Percentiles rank a stretch among this genome's conserved stretches.
These are phyloP conservation scores for Vanacampus margaritifer DNA, from an alignment of 2,113 vertebrate species.

Conservation along the genomic window DNA sequence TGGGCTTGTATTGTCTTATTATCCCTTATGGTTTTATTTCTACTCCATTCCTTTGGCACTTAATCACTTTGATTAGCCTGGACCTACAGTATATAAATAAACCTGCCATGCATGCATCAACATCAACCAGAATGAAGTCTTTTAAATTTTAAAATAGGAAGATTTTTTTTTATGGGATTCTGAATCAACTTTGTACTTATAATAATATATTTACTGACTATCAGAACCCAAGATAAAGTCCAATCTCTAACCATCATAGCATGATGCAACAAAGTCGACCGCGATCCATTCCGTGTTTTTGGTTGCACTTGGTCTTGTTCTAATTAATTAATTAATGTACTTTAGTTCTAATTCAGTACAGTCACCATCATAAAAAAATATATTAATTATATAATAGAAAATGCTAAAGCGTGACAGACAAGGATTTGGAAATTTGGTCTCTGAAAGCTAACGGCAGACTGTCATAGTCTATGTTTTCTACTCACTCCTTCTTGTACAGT, in stretches of 20 bases:
- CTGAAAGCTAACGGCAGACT: no score
- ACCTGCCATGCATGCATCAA: constrained; percentile 4
- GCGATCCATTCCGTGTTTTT: neutral
- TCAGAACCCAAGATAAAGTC: neutral
- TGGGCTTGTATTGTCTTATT: neutral
- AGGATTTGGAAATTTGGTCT: no score
- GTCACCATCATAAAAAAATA: neutral
- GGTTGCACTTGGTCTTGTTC: neutral
- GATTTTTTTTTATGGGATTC: constrained; percentile 17
- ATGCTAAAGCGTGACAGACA: neutral
- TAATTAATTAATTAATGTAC: neutral
- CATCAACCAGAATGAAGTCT: constrained; percentile 2
- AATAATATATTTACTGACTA: neutral
- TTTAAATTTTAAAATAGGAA: constrained; percentile 32
- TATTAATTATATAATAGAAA: neutral
- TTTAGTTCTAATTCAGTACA: neutral
- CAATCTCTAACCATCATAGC: no score
- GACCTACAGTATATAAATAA: constrained; percentile 6
- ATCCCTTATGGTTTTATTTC: no score
- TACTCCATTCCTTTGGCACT: neutral
- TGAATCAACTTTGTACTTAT: neutral
- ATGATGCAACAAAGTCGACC: neutral
- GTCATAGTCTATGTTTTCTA: no score
- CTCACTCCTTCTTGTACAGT: no score
- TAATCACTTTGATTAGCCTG: neutral